Evolutionary conservation across 2,888 invertebrate species (phyloP), one percentile per base, ranked within the genome.

Genomic region (Eledona agricola): DNA sequence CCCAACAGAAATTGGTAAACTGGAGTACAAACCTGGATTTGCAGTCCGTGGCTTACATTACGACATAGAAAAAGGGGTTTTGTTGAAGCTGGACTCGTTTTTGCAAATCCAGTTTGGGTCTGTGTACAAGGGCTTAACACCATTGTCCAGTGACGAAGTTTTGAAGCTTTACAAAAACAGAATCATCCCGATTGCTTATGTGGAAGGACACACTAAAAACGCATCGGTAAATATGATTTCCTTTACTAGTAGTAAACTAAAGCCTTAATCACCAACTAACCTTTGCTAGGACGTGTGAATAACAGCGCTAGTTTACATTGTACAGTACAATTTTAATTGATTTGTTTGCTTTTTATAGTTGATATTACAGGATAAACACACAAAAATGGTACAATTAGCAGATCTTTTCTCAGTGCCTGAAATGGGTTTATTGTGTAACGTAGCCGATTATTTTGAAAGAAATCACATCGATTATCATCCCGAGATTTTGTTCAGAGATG

Each of bases 31-130:
- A 70, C 92, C 94, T n/a, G 85, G 89, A 59, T 98, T 96, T 82
- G 95, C 96, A 7, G 93, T 97, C 1, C 83, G 98, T 57, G 98
- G 98, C 19, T 82, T 99, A n/a, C 98, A 98, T 78, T 98, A 96
- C 80, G 98, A 99, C 73, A 92, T 96, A 70, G 90, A 93, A 76
- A 94, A 95, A 78, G 96, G 97, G 1, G 79, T 96, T 6, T 80
- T 98, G 12, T 80, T 98, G 64, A 98, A 98, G 76, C 81, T 98
- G 64, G 97, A 98, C 78, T 93, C 95, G 1, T 98, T 96, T 76
- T 83, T 96, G 62, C 95, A 97, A 84, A 95, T 98, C 61, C 97
- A 98, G 76, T 84, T 94, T 72, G 97, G 95, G 31, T 89, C 95
- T 1, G 96, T 96, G 0, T 96, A 94, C 75, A 80, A 90, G 64